These are phyloP conservation scores for Limnephilus rhombicus DNA, from an alignment of 2,888 invertebrate species.

Conservation along the genomic window DNA sequence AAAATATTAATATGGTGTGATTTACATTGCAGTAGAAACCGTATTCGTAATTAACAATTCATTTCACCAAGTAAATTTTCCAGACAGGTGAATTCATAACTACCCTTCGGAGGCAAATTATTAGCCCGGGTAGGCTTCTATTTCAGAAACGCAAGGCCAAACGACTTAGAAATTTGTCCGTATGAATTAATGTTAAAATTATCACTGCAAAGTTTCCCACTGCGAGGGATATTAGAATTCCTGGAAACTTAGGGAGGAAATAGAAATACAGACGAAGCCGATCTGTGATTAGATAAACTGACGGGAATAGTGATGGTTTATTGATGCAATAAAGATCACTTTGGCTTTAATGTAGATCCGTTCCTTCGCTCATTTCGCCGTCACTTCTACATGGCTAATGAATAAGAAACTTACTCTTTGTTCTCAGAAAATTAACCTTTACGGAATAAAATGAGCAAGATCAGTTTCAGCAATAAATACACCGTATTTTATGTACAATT, in stretches of 20 bases:
- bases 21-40: neutral
- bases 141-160: neutral
- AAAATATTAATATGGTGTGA: neutral
- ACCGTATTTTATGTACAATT: no score
- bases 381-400: neutral
- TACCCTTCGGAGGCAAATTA: neutral
- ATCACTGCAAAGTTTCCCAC: neutral
- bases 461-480: neutral
- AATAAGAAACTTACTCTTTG: neutral
- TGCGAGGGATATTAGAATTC: neutral
- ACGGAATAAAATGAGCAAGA: neutral
- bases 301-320: neutral
- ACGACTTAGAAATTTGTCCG: neutral
- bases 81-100: neutral
- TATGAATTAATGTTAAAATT: neutral
- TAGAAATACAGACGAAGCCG: neutral
- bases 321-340: neutral
- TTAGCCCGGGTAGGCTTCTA: neutral
- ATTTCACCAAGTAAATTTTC: neutral
- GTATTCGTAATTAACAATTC: neutral
- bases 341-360: neutral
- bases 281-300: slow-evolving; percentile 7
- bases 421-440: neutral
- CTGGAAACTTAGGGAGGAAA: neutral
- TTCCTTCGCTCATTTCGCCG: neutral